phyloP scores from a whole-genome alignment of 2,888 invertebrate genomes.

The Xylota sylvarum region DNA sequence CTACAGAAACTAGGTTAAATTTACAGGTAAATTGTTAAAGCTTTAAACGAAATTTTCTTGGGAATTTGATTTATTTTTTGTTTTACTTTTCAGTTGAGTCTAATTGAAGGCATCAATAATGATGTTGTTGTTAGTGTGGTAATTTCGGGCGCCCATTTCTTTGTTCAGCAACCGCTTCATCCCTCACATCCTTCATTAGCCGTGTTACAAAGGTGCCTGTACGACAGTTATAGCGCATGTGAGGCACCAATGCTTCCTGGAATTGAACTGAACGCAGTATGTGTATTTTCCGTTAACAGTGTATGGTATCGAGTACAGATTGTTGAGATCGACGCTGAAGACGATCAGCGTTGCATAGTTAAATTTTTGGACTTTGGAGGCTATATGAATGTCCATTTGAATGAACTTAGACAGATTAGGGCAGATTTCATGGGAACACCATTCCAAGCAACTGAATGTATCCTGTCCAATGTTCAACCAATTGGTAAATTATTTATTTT shows the following conservation, averaged over 20 bases:
- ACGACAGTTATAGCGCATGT: slow-evolving; percentile 91
- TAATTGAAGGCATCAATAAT: slow-evolving; percentile 96
- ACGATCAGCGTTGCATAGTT: slow-evolving; percentile 88
- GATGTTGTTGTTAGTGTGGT: slow-evolving; percentile 96
- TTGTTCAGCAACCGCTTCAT: slow-evolving; percentile 97
- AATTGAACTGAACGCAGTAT: slow-evolving; percentile 92
- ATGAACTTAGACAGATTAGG: slow-evolving; percentile 94
- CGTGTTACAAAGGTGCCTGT: slow-evolving; percentile 93
- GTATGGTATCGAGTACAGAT: slow-evolving; percentile 97
- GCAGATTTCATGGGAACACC: slow-evolving; percentile 97
- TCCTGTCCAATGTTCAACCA: slow-evolving; percentile 95
- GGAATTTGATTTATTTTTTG: slow-evolving; percentile 22
- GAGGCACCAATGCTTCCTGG: slow-evolving; percentile 93
- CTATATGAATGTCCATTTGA: slow-evolving; percentile 91
- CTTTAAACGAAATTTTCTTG: background rate
- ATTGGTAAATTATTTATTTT: slow-evolving; percentile 86
- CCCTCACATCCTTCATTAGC: slow-evolving; percentile 95
- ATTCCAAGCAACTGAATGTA: slow-evolving; percentile 98
- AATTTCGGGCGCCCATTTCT: slow-evolving; percentile 94
- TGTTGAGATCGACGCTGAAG: slow-evolving; percentile 86
- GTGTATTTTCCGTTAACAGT: slow-evolving; percentile 91
- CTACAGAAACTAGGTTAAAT: slow-evolving; percentile 83
- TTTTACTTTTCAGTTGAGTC: slow-evolving; percentile 88
- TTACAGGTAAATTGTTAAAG: slow-evolving; percentile 84
- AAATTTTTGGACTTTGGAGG: slow-evolving; percentile 98